Conservation (phyloP, 2,797 vertebrate species). For the Sternotherus odoratus region DNA sequence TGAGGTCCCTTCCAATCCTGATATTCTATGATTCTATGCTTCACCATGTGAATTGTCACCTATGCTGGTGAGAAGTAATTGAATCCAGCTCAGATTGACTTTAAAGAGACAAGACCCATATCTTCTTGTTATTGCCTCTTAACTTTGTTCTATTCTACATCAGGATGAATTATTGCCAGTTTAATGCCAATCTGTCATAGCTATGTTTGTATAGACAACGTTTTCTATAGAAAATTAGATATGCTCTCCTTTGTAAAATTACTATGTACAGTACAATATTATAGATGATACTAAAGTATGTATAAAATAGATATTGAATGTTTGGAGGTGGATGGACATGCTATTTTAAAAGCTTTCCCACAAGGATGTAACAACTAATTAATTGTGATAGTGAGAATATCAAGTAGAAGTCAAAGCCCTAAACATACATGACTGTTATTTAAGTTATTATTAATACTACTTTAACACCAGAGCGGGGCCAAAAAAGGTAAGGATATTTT, state of each 20-base stretch:
- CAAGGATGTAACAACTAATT: not conserved
- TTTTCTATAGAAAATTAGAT: not conserved
- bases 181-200: not conserved
- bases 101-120: not conserved
- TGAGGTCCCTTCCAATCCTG: no score
- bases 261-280: not conserved
- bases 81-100: not conserved
- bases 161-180: not conserved
- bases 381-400: not conserved
- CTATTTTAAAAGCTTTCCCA: not conserved
- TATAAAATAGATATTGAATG: not conserved
- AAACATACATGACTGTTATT: accelerated
- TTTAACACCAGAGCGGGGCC: not conserved
- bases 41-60: accelerated
- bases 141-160: not conserved
- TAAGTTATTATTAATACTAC: accelerated
- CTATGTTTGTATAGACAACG: not conserved
- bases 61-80: not conserved
- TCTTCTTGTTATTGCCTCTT: not conserved
- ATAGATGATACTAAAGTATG: not conserved
- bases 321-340: not conserved
- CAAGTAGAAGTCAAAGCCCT: not conserved
- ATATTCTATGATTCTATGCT: no score
- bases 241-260: not conserved
- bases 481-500: not conserved